phyloP scores from a whole-genome alignment of 2,888 invertebrate species.

The Oscheius myriophilus region DNA sequence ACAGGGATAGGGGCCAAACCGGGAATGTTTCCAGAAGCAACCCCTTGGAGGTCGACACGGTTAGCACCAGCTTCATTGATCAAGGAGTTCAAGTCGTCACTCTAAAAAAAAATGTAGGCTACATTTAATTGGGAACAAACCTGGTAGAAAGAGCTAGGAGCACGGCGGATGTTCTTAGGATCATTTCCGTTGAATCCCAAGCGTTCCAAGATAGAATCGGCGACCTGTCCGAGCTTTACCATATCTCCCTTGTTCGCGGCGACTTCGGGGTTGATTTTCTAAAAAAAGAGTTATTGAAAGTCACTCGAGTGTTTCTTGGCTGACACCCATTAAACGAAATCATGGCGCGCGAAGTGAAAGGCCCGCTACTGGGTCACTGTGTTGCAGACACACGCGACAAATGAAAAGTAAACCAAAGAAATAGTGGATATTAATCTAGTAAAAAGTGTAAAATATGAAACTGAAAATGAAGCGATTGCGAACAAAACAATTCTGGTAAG shows the following conservation, averaged over 20 bases:
- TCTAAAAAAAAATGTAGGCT: constrained; percentile 42
- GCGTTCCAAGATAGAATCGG: constrained; percentile 65
- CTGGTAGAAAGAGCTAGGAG: constrained; percentile 42
- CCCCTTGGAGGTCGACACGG: constrained; percentile 66
- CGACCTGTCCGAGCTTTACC: constrained; percentile 63
- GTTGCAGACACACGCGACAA: not conserved
- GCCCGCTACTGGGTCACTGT: constrained; percentile 3
- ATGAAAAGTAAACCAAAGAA: too few species aligned
- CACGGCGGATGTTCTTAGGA: constrained; percentile 41
- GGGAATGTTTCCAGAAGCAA: constrained; percentile 61
- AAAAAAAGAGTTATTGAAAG: not conserved
- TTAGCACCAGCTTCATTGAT: constrained; percentile 64
- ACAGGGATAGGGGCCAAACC: constrained; percentile 70
- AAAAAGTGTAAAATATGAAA: too few species aligned
- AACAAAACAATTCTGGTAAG: too few species aligned
- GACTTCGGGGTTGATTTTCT: constrained; percentile 24
- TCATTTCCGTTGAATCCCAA: constrained; percentile 55
- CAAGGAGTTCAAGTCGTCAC: constrained; percentile 64
- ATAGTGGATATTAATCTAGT: too few species aligned
- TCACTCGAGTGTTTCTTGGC: not conserved
- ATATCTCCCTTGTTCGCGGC: constrained; percentile 28
- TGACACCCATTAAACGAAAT: constrained; percentile 11
- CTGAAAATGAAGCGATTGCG: too few species aligned
- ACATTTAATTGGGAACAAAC: constrained; percentile 9
- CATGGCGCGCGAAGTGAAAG: constrained; percentile 18